Base-by-base conservation (phyloP, 2,888 invertebrate genomes). In the Ornithoptera alexandrae region DNA sequence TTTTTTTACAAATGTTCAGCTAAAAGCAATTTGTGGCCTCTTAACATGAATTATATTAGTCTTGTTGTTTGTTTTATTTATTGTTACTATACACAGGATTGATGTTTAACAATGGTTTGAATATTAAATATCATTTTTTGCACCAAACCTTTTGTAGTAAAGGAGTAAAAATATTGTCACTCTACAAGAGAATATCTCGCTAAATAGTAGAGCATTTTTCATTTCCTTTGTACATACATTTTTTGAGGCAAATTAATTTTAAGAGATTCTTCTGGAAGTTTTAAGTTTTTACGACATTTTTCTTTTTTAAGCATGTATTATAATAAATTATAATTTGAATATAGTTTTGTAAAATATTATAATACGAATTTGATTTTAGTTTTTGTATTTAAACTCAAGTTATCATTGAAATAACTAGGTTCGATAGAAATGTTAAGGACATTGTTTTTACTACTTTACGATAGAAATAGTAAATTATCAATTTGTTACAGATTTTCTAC, bases 211-310 rank as follows among this genome's bases (percentile, higher is more conserved):
- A 53, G 53, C 53, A 18, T 30, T 60, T 60, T 36, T 60, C 36
- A 60, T 36, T 60, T 60, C 10, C 36, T 36, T 36, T 46, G 30
- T 30, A 46, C 53, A 53, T n/a, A 46, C 20, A 30, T 30, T 63
- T 58, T 63, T 63, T n/a, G 58, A 58, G 30, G 30, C 15, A 46
- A 68, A 68, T 58, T 7, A 57, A 62, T 62, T 67, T 62, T 59
- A 64, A 24, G 20, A 56, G 36, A 39, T 62, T 61, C n/a, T 57
- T 39, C 46, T 8, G 42, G 24, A 62, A 62, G 56, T 18, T 36
- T 56, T 30, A 65, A 39, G 39, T 56, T 30, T 30, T 50, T 46
- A 8, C 10, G 7, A 8, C 10, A 8, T 46, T 8, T 2, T 53
- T n/a, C 7, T 7, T 53, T 53, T 53, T n/a, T 53, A n/a, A 53